Evolutionary conservation across 2,113 vertebrate genomes (phyloP), one percentile per base, ranked within the genome.

Genomic region (Osmerus mordax): DNA sequence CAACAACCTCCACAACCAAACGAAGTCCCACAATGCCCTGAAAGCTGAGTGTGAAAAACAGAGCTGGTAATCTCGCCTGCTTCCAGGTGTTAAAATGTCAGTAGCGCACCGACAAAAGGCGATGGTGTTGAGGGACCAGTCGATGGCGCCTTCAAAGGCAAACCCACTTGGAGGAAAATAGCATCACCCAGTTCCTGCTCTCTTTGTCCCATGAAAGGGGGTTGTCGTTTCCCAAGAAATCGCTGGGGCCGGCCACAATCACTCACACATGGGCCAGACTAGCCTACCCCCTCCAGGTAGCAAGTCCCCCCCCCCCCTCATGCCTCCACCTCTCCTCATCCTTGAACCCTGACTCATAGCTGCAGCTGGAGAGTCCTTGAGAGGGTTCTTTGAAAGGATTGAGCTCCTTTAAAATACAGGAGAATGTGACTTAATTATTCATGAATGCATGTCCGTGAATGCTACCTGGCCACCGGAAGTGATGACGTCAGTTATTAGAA

Each of bases 161-260:
- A 41, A 41, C 36, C 36, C 36, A 41, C 36, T 41, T 41, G 1
- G 36, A 41, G 36, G 36, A 41, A 9, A 41, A 8, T 41, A 41
- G 8, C 36, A 41, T 41, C 36, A 80, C 80, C 59, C 75, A 69
- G 74, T 83, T 85, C 84, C 36, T 84, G 77, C 79, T 74, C 55
- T 5, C 13, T 67, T 1, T 71, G 63, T 74, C 71, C 36, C 52
- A 36, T 76, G 78, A 74, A 83, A 86, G 73, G 79, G 55, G 61
- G 67, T 72, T 85, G 84, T 82, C 87, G 80, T 86, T 9, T 41
- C 83, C 77, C 80, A 73, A 59, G 71, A 78, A 84, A 85, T 79
- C 84, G 79, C 83, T 85, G 54, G 78, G 81, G 80, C 76, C 83
- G 77, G 82, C 63, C 75, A 80, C 83, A 87, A 90, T 89, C 86